phyloP scores from a whole-genome alignment of 2,888 invertebrate species.

The Disparrhopalites patrizii region DNA sequence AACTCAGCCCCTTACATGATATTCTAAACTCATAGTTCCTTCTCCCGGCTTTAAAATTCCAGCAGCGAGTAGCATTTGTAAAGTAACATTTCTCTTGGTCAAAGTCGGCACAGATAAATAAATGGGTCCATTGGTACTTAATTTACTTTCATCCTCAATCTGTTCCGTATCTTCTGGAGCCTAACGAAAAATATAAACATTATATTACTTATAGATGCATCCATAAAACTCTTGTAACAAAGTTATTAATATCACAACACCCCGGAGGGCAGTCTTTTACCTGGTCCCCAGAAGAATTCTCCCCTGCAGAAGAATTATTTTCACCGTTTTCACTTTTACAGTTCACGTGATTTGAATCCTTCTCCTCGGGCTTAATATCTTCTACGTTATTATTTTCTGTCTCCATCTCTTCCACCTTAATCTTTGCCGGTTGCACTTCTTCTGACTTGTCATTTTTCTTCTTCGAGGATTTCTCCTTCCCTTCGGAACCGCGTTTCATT shows the following conservation, averaged over 20 bases:
- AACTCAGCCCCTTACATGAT: slow-evolving; percentile 60
- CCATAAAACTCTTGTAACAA: not conserved
- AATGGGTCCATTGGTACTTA: slow-evolving; percentile 22
- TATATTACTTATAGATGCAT: not conserved
- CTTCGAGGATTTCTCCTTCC: slow-evolving; percentile 1
- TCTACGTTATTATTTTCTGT: slow-evolving; percentile 36
- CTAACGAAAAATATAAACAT: not conserved
- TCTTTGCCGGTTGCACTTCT: not conserved
- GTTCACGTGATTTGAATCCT: slow-evolving; percentile 30
- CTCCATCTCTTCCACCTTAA: slow-evolving; percentile 19
- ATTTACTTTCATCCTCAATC: slow-evolving; percentile 2
- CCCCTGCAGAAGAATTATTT: slow-evolving; percentile 1
- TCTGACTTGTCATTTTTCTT: slow-evolving; percentile 1
- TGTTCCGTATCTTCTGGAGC: slow-evolving; percentile 9
- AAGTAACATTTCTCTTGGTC: slow-evolving; percentile 62
- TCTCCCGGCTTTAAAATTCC: slow-evolving; percentile 69
- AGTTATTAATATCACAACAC: no score
- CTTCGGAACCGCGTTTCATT: slow-evolving; percentile 4
- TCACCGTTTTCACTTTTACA: slow-evolving; percentile 36
- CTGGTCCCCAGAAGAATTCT: not conserved
- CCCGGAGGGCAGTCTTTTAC: no score
- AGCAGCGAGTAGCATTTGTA: slow-evolving; percentile 80
- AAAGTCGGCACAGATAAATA: slow-evolving; percentile 56
- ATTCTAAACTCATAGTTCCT: slow-evolving; percentile 82
- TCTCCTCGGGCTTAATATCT: slow-evolving; percentile 38